phyloP scores from a whole-genome alignment of 2,888 invertebrate genomes.

The Taenaris catops region DNA sequence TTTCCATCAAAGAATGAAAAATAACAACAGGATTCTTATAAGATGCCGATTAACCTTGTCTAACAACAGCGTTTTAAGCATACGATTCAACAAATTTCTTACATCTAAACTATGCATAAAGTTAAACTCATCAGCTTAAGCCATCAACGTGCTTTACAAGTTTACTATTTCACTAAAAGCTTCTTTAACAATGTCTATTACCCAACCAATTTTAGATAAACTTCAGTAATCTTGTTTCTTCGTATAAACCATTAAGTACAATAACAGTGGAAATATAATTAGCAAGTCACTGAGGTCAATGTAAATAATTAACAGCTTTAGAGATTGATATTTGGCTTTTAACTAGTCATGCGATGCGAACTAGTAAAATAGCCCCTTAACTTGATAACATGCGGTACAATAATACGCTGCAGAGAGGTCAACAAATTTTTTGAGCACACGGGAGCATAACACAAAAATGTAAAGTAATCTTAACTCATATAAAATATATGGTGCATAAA shows the following conservation, averaged over 20 bases:
- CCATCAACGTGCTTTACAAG: conserved; percentile 27
- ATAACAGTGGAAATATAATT: conserved; percentile 14
- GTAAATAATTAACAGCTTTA: conserved; percentile 40
- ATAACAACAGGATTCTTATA: too few species aligned
- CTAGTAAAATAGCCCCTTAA: too few species aligned
- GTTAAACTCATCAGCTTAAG: conserved; percentile 27
- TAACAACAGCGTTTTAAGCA: too few species aligned
- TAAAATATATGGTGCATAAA: too few species aligned
- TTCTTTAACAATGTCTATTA: conserved; percentile 30
- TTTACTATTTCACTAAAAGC: conserved; percentile 31
- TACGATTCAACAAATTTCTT: too few species aligned
- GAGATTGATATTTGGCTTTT: conserved; percentile 45
- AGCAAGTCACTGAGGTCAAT: conserved; percentile 28
- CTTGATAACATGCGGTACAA: too few species aligned
- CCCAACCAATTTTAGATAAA: conserved; percentile 35
- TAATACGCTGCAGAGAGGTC: too few species aligned
- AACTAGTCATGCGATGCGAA: conserved; percentile 19
- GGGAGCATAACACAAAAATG: not conserved
- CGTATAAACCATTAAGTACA: conserved; percentile 24
- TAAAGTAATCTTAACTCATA: not conserved
- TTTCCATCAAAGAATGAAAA: too few species aligned
- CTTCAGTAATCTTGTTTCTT: conserved; percentile 36
- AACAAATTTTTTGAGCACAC: too few species aligned
- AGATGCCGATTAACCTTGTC: too few species aligned
- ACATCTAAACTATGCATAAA: conserved; percentile 25